Evolutionary conservation across 2,113 vertebrate genomes (phyloP).

Genomic region (Ictalurus furcatus): DNA sequence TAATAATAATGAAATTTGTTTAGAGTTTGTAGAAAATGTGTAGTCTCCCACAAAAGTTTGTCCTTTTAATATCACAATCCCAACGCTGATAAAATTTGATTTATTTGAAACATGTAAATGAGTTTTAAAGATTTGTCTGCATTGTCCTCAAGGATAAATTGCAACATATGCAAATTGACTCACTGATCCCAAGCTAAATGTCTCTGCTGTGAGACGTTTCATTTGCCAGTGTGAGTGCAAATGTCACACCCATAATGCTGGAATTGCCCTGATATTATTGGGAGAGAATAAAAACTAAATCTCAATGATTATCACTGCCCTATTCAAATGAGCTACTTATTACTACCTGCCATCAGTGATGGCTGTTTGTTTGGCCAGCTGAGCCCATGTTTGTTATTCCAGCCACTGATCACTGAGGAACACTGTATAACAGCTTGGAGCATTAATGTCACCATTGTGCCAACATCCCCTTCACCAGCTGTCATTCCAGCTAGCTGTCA

Average conservation of each 20-base stretch:
- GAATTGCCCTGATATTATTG: not conserved
- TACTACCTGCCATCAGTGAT: not conserved
- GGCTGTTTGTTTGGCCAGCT: constrained; percentile 10
- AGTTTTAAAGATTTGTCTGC: not conserved
- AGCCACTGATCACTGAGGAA: not conserved
- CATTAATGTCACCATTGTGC: constrained; percentile 7
- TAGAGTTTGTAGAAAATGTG: not conserved
- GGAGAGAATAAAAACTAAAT: not conserved
- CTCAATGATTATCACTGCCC: not conserved
- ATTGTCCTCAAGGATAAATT: not conserved
- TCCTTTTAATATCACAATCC: not conserved
- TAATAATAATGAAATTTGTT: too few species aligned
- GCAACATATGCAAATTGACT: not conserved
- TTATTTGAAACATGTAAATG: not conserved
- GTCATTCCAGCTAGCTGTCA: constrained; percentile 8
- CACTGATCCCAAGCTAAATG: not conserved
- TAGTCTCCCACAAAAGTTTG: not conserved
- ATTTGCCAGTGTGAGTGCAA: not conserved
- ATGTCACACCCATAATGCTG: not conserved
- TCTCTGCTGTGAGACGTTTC: not conserved
- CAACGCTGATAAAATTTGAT: not conserved
- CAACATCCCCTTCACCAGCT: constrained; percentile 11
- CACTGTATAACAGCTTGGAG: constrained; percentile 4
- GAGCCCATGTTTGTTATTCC: constrained; percentile 22
- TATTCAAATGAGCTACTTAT: not conserved